Evolutionary conservation across 2,797 vertebrate species (phyloP), one percentile per base, ranked within the genome.

Genomic region (Uromys caudimaculatus): DNA sequence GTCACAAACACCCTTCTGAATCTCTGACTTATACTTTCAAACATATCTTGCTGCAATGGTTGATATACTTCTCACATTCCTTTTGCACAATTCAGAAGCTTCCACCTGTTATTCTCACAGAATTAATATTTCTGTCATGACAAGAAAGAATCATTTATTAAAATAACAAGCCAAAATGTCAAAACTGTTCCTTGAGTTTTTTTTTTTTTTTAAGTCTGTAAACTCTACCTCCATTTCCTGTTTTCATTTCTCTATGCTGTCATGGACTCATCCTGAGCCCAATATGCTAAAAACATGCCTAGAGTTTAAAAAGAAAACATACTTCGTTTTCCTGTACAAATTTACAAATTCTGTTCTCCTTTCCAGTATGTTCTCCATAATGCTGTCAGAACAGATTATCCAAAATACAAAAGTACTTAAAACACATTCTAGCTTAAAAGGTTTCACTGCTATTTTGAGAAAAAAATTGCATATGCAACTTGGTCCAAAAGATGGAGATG

Each of bases 161-260:
- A 93, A 85, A 96, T 60, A 82, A 47, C 14, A 93, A 58, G 19
- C 32, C 12, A 41, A 14, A 76, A 21, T 44, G 29, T 9, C 52
- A 41, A 91, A 94, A 84, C 19, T 89, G 32, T 84, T 93, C 1
- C 54, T 91, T 85, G 32, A 90, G 19, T 78, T 90, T 71, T 95
- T 64, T 97, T 78, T 90, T 71, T 95, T 88, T 10, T 24, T 86
- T 89, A 79, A 86, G 1, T 89, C 41, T 71, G 0, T 88, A 27
- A 44, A 62, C 3, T 52, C 14, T 92, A 82, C 58, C 27, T 90
- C 11, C 7, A 24, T 17, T 58, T 41, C 14, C 24, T 41, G 32
- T 13, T 78, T 85, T 21, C 41, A 0, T 13, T 95, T 56, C 38
- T 62, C 62, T 21, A 24, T 71, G 4, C 88, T 92, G 89, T 94